Evolutionary conservation across 2,888 invertebrate genomes (phyloP).

Genomic region (Ceriagrion tenellum): DNA sequence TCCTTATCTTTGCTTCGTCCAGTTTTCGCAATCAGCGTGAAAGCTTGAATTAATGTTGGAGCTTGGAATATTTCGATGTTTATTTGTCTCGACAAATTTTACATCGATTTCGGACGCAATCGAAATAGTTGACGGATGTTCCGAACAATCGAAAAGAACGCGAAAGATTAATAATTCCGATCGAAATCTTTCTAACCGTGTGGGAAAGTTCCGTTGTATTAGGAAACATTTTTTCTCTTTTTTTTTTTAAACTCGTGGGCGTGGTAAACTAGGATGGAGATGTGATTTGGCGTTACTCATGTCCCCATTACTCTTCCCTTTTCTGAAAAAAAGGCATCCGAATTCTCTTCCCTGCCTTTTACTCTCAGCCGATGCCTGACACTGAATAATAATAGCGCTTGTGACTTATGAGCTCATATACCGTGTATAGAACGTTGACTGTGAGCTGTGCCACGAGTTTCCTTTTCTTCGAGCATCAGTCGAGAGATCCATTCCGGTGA

Average conservation of each 20-base stretch:
- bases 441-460: background rate
- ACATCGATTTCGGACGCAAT: too few relatives aligned
- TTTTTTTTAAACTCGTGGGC: background rate
- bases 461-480: background rate
- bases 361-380: background rate
- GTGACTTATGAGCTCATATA: constrained; percentile 4
- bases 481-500: background rate
- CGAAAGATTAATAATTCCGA: too few relatives aligned
- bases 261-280: background rate
- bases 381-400: background rate
- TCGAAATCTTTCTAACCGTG: too few relatives aligned
- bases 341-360: background rate
- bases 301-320: background rate
- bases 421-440: background rate
- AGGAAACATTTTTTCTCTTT: too few relatives aligned
- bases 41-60: too few relatives aligned
- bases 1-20: too few relatives aligned
- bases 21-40: too few relatives aligned
- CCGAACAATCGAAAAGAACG: too few relatives aligned
- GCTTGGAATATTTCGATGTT: too few relatives aligned
- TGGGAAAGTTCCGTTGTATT: too few relatives aligned
- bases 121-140: too few relatives aligned
- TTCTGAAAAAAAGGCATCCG: background rate
- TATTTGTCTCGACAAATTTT: too few relatives aligned
- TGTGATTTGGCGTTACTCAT: background rate